A percentile compares a stretch with the other conserved stretches of the same genome.
phyloP scores from a whole-genome alignment of 2,113 vertebrate species.

The Bos javanicus region DNA sequence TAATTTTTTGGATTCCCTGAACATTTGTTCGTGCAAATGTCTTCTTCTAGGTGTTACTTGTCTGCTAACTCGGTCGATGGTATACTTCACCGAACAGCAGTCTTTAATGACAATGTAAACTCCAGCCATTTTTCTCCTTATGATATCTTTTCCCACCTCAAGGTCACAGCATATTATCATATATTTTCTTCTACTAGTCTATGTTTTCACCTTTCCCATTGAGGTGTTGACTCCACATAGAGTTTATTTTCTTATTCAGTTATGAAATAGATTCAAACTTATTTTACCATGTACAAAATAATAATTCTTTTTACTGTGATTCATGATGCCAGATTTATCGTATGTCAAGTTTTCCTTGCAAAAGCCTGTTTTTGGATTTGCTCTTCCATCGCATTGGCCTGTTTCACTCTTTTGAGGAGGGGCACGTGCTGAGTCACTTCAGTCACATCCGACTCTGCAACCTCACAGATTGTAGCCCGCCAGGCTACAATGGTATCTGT shows the following conservation, averaged over 20 bases:
- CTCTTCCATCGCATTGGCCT: background rate
- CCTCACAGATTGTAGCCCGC: background rate
- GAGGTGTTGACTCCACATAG: background rate
- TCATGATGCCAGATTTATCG: background rate
- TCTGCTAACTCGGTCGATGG: background rate
- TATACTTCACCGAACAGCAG: background rate
- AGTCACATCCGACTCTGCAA: background rate
- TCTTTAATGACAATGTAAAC: conserved; percentile 17
- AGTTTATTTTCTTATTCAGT: background rate
- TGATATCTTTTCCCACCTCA: background rate
- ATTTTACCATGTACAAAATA: background rate
- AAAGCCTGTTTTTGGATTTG: background rate
- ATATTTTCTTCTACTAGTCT: conserved; percentile 22
- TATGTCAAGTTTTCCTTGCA: background rate
- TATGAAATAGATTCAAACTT: background rate
- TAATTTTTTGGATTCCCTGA: conserved; percentile 6
- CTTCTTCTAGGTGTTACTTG: background rate
- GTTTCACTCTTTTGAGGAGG: background rate
- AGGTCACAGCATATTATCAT: background rate
- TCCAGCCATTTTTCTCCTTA: background rate
- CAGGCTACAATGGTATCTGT: background rate
- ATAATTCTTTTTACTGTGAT: background rate
- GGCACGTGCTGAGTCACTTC: background rate
- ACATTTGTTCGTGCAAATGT: background rate
- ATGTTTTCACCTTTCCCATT: background rate